phyloP scores from a whole-genome alignment of 2,113 vertebrate genomes.

The Caranx ignobilis region DNA sequence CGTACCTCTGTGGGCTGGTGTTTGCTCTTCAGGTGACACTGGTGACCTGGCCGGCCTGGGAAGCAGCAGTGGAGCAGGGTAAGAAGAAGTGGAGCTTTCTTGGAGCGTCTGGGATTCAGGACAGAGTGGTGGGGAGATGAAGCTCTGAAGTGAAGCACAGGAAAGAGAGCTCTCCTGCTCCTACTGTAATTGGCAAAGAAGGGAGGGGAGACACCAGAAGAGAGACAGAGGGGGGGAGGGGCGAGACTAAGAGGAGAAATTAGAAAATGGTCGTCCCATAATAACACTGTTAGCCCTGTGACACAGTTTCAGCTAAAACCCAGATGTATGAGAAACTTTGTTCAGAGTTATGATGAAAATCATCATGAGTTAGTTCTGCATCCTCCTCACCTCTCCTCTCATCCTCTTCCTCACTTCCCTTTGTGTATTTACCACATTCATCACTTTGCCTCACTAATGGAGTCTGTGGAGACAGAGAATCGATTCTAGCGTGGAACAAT shows the following conservation, averaged over 20 bases:
- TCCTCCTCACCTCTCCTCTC: not conserved
- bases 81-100: not conserved
- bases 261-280: conserved; percentile 55
- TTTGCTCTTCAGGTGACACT: conserved; percentile 6
- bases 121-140: conserved; percentile 6
- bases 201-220: conserved; percentile 42
- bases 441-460: not conserved
- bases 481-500: conserved; percentile 45
- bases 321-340: conserved; percentile 44
- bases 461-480: not conserved
- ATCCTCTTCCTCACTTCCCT: not conserved
- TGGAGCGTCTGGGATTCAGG: conserved; percentile 8
- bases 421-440: not conserved
- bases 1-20: conserved; percentile 38
- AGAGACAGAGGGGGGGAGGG: conserved; percentile 31
- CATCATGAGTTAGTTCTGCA: not conserved
- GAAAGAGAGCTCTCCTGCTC: conserved; percentile 25
- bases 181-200: conserved; percentile 29
- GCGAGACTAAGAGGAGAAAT: conserved; percentile 33
- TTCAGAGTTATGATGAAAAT: conserved; percentile 18
- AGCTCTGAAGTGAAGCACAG: conserved; percentile 13
- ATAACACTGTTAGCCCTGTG: conserved; percentile 62
- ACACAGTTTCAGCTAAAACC: conserved; percentile 64
- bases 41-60: not conserved
- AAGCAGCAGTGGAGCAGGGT: conserved; percentile 4